Conservation (phyloP, 2,113 vertebrate genomes). For the Hydropotes inermis region DNA sequence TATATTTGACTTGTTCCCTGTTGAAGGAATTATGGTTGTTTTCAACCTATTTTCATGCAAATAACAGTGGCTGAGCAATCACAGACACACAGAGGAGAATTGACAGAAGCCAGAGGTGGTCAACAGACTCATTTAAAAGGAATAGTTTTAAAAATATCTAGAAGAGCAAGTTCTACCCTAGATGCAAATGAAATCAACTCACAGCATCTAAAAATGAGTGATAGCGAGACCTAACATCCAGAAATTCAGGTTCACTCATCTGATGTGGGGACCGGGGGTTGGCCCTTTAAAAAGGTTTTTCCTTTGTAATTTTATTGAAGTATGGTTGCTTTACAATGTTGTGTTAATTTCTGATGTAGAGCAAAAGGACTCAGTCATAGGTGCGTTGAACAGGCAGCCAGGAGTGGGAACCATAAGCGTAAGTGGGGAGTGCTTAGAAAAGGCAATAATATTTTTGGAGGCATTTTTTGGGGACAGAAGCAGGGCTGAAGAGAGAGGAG, state of each 20-base stretch:
- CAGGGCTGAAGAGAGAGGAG: background rate
- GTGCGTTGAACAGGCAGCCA: background rate
- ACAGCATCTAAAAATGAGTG: background rate
- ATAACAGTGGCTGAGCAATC: too few relatives aligned
- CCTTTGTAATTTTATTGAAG: background rate
- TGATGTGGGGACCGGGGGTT: too few relatives aligned
- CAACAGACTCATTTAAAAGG: background rate
- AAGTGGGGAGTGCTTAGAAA: background rate
- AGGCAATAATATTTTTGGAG: background rate
- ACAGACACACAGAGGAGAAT: background rate
- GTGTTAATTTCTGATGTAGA: background rate
- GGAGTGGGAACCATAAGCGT: background rate
- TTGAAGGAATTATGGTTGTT: background rate
- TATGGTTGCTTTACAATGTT: background rate
- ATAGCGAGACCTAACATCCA: too few relatives aligned
- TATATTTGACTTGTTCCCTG: background rate
- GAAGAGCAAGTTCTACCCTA: background rate
- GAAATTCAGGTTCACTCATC: background rate
- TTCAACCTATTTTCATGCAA: background rate
- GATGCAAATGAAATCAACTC: background rate
- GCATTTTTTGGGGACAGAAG: background rate
- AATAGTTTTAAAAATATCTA: background rate
- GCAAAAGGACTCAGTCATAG: background rate
- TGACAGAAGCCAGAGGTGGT: background rate
- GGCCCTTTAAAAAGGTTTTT: background rate